Percentiles rank a stretch among this genome's conserved stretches.
phyloP scores from a whole-genome alignment of 2,113 vertebrate genomes.

The Alethe diademata region DNA sequence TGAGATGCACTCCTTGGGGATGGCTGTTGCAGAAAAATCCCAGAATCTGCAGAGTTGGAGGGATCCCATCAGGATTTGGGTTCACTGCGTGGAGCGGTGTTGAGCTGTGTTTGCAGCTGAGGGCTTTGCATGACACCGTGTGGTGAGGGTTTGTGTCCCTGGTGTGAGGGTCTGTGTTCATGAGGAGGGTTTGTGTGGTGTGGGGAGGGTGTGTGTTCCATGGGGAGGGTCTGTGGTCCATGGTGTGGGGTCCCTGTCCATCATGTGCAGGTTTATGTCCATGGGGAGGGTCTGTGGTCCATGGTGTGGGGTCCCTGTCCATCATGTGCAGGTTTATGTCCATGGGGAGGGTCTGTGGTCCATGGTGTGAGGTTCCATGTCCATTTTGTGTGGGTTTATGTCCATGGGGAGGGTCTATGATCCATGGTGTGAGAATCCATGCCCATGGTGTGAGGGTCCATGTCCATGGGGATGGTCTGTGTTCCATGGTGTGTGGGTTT shows the following conservation, averaged over 20 bases:
- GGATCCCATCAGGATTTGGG: fast-evolving
- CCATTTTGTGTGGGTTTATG: too few relatives aligned
- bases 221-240: not conserved
- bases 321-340: too few relatives aligned
- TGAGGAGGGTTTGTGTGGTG: not conserved
- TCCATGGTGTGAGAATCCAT: too few relatives aligned
- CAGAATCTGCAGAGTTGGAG: not conserved
- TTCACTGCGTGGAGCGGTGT: fast-evolving
- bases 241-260: too few relatives aligned
- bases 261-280: not conserved
- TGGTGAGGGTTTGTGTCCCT: not conserved
- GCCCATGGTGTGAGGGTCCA: too few relatives aligned
- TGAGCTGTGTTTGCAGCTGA: fast-evolving
- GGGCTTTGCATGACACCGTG: fast-evolving
- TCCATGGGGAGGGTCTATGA: too few relatives aligned
- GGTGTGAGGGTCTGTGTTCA: not conserved
- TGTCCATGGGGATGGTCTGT: too few relatives aligned
- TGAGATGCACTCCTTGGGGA: not conserved
- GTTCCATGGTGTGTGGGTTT: fast-evolving
- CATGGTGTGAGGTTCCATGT: too few relatives aligned
- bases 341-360: too few relatives aligned
- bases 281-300: not conserved
- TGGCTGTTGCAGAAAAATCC: not conserved
- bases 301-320: too few relatives aligned
- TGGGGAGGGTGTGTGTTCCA: not conserved